These are phyloP conservation scores for Danio rerio DNA, from an alignment of 2,113 vertebrate species.

Conservation along the genomic window GRCz12tu NC_133199.1:44395001-44395500, in stretches of 20 bases:
- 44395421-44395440: background rate
- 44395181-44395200: conserved; percentile 93
- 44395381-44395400: conserved; percentile 83
- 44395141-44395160: background rate
- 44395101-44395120: background rate
- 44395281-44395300: conserved; percentile 83
- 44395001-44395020: conserved; percentile 85
- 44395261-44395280: conserved; percentile 86
- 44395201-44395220: conserved; percentile 85
- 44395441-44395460: background rate
- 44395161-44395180: conserved; percentile 83
- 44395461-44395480: background rate
- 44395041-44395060: conserved; percentile 82
- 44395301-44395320: conserved; percentile 88
- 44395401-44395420: conserved; percentile 83
- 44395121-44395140: background rate
- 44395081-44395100: conserved; percentile 83
- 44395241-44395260: conserved; percentile 86
- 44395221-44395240: conserved; percentile 86
- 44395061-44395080: conserved; percentile 83
- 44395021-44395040: conserved; percentile 85
- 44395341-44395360: conserved; percentile 90
- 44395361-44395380: conserved; percentile 90
- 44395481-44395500: background rate
- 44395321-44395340: conserved; percentile 85